Evolutionary conservation across 2,888 invertebrate species (phyloP), one percentile per base, ranked within the genome.

Genomic region (Minunthozetes semirufus): DNA sequence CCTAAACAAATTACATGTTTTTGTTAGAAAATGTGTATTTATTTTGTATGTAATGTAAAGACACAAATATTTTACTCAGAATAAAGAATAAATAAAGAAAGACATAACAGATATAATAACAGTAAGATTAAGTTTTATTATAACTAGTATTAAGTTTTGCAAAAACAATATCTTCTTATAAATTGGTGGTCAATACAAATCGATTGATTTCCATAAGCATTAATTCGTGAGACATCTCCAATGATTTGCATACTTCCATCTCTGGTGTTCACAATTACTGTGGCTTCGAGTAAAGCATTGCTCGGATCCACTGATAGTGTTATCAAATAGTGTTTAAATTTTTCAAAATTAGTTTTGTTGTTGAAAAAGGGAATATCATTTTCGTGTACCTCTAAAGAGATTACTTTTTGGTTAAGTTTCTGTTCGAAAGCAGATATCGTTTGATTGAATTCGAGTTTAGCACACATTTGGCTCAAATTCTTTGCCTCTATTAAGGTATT

Each of bases 281-380:
- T 92, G 0, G 89, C 90, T 82, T 94, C 94, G 81, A 94, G 93
- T 61, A 89, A 83, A 0, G 87, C 92, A 61, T 84, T 85, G 0
- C 91, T 89, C 0, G 92, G 92, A 46, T 81, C 77, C 0, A 89
- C 89, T 76, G 86, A 84, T 78, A 89, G 80, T 9, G 88, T 87
- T 53, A 90, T 82, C 79, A 88, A 87, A 78, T 88, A 88, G 81
- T 90, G 63, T 63, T 15, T 63, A 1, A 5, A 3, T 6, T 63
- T 27, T 33, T 63, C 29, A 19, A 19, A 6, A 1, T 4, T 8
- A 8, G 1, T 5, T 13, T 63, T 63, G 5, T 29, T 5, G 6
- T 29, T 29, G 17, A 17, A 63, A n/a, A 63, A 9, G 29, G 29
- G 27, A 11, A 63, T 29, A 63, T 63, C 63, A 15, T 63, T 63